A percentile compares a stretch with the other conserved stretches of the same genome.
Conservation (phyloP, 2,113 vertebrate species). For the Deroptyus accipitrinus region DNA sequence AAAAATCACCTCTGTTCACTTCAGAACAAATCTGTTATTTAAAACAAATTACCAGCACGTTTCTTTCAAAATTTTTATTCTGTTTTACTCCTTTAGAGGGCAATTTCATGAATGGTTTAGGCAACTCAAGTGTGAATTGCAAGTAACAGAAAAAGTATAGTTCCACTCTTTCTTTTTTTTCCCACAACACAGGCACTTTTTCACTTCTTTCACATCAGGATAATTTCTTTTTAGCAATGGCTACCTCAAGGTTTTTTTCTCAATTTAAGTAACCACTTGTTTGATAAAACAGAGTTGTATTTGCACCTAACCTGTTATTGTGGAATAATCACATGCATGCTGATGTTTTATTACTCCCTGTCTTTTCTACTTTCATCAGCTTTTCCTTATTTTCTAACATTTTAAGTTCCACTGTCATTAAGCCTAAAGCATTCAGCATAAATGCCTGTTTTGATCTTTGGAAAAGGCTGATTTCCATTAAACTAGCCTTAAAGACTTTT, state of each 20-base stretch:
- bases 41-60: background rate
- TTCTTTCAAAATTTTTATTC: background rate
- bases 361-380: background rate
- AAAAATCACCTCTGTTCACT: background rate
- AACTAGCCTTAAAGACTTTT: background rate
- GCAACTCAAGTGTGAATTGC: background rate
- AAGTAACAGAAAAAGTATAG: background rate
- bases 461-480: slow-evolving; percentile 1
- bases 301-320: background rate
- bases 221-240: background rate
- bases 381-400: background rate
- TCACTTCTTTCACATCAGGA: background rate
- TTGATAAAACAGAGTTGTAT: background rate
- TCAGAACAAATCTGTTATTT: background rate
- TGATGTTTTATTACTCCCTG: background rate
- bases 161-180: background rate
- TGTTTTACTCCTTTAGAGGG: background rate
- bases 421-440: background rate
- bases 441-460: background rate
- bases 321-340: background rate
- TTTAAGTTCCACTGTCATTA: background rate
- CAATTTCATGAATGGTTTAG: background rate
- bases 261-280: background rate
- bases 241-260: background rate
- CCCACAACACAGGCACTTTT: rapidly evolving